Percentiles rank a stretch among this genome's conserved stretches.
Evolutionary conservation across 1,140 invertebrate species (phyloP).

Genomic region (Telenomus remus): DNA sequence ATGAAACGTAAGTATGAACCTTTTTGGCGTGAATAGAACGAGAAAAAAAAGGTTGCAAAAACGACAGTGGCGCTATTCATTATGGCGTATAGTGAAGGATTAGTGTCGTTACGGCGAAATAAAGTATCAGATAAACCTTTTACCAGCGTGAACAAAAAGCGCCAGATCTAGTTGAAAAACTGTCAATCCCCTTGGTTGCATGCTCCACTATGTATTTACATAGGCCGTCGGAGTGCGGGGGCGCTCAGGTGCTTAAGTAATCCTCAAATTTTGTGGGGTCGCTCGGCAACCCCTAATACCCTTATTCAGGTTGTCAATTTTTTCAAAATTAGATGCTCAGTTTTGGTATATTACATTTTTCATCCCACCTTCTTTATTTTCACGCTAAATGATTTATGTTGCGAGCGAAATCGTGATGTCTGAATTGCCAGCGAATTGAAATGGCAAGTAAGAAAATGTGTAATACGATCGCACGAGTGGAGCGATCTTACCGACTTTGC

Average conservation of each 20-base stretch:
- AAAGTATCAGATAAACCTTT: conserved; percentile 51
- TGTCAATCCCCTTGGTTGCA: conserved; percentile 46
- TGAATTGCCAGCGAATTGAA: conserved; percentile 1
- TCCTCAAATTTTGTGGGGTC: conserved; percentile 44
- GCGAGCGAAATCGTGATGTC: background rate
- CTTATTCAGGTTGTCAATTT: conserved; percentile 42
- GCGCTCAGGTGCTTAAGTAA: conserved; percentile 51
- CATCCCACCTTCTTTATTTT: background rate
- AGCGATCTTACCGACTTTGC: too few species aligned
- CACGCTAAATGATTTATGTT: background rate
- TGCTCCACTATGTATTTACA: conserved; percentile 37
- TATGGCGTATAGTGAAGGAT: conserved; percentile 29
- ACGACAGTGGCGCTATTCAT: conserved; percentile 22
- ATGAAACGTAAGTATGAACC: conserved; percentile 8
- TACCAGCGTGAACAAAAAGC: conserved; percentile 39
- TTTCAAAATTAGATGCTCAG: conserved; percentile 25
- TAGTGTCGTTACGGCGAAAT: conserved; percentile 41
- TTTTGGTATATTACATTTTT: background rate
- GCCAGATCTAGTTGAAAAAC: conserved; percentile 44
- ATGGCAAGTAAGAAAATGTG: too few species aligned
- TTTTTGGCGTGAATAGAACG: background rate
- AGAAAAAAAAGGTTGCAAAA: conserved; percentile 15
- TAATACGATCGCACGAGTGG: too few species aligned
- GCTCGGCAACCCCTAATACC: conserved; percentile 36
- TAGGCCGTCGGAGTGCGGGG: conserved; percentile 31